Base-by-base conservation (phyloP, 1,140 invertebrate species). In the Acromyrmex charruanus region DNA sequence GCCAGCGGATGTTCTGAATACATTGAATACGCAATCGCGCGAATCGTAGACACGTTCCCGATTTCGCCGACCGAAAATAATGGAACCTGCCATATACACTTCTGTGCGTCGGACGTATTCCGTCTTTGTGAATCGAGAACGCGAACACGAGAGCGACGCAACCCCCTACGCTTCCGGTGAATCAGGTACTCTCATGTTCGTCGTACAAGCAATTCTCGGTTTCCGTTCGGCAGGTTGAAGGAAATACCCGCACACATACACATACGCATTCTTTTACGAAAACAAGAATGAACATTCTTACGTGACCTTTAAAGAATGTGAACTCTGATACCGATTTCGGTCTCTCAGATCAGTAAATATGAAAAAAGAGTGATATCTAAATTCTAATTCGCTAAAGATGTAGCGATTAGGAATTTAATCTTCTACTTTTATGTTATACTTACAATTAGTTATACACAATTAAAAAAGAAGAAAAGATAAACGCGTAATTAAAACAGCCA, bases 191-290 rank as follows among this genome's bases (percentile, higher is more conserved):
- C 18, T 25, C 28, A 25, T 53, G 31, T 12, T n/a, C 53, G 55
- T 69, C 53, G 55, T 69, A 39, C 75, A 55, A 35, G 35, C 53
- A 59, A 35, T 16, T 39, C 66, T 31, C 39, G 18, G 69, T 51
- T 84, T 84, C 80, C 69, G 55, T 61, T 75, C 18, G 80, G 55
- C 55, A 61, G 68, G 80, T 82, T 82, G 55, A n/a, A 82, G n/a
- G 21, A 12, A 51, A 53, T 49, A 35, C 21, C 14, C 25, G 12
- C 31, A 39, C 53, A n/a, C 14, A 10, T 12, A 28, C 21, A 39
- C 14, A 16, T 53, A 55, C 5, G 0, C 18, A 18, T 21, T 16
- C 25, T 61, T 84, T 58, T 68, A 61, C 53, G 65, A 71, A 51
- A 39, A 58, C 51, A 55, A 81, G 9, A 44, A 71, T 7, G 35